phyloP scores from a whole-genome alignment of 2,797 vertebrate species.

The Masticophis lateralis region DNA sequence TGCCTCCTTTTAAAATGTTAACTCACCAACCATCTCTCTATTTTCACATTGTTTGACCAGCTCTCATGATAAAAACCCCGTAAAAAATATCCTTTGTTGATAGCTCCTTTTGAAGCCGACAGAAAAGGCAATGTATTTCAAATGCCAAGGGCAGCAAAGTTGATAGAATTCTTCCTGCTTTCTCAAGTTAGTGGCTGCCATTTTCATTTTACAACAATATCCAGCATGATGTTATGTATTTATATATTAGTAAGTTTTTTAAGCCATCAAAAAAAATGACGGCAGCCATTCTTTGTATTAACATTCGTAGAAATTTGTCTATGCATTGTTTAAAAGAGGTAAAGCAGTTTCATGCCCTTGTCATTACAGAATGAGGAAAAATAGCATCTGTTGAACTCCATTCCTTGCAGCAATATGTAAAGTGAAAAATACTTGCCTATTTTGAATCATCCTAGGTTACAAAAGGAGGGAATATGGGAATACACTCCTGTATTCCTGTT shows the following conservation, averaged over 20 bases:
- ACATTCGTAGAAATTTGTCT: not conserved
- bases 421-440: too few species aligned
- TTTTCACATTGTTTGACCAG: not conserved
- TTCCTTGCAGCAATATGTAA: too few species aligned
- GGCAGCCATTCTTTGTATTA: not conserved
- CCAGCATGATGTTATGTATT: not conserved
- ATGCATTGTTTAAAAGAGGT: not conserved
- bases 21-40: not conserved
- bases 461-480: too few species aligned
- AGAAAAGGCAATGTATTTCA: too few species aligned
- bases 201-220: not conserved
- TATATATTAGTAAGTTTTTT: not conserved
- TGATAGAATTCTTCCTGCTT: not conserved
- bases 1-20: not conserved
- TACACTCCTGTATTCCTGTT: not conserved
- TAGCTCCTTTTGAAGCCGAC: not conserved
- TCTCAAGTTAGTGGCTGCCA: not conserved
- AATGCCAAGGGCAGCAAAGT: not conserved
- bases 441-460: too few species aligned
- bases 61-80: not conserved
- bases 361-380: too few species aligned
- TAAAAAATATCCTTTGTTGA: not conserved
- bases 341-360: not conserved
- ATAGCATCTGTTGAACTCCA: too few species aligned
- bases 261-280: not conserved